These are phyloP conservation scores for Erinaceus europaeus DNA, from an alignment of 2,113 vertebrate species.

Conservation along the genomic window DNA sequence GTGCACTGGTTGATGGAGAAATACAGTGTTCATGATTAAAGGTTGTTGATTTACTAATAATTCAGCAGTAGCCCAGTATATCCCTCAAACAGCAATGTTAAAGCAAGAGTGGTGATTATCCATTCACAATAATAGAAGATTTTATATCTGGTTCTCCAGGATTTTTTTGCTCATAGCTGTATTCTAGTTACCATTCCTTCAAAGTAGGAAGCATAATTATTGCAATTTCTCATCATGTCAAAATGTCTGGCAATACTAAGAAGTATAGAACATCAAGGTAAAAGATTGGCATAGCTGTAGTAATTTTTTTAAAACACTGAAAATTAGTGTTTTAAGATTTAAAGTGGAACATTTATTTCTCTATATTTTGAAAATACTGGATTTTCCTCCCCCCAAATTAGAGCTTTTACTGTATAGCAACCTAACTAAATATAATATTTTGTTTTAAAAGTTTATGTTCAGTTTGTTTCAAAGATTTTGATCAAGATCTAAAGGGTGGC, in stretches of 20 bases:
- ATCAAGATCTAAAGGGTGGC: constrained; percentile 12
- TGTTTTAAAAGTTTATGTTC: background rate
- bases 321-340: background rate
- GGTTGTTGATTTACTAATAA: constrained; percentile 19
- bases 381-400: background rate
- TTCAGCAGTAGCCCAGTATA: background rate
- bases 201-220: constrained; percentile 11
- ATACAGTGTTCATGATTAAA: constrained; percentile 41
- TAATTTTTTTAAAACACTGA: background rate
- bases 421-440: background rate
- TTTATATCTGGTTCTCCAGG: background rate
- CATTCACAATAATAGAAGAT: constrained; percentile 11
- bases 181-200: background rate
- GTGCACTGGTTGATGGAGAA: constrained; percentile 60
- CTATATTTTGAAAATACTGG: constrained; percentile 23
- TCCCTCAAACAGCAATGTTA: background rate
- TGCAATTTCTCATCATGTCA: constrained; percentile 17
- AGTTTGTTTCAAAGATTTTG: constrained; percentile 23
- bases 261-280: background rate
- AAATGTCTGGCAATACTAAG: background rate
- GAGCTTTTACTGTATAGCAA: background rate
- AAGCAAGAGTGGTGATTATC: background rate
- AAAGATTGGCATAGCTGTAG: background rate
- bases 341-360: background rate
- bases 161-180: background rate